These are phyloP conservation scores for Lysandra bellargus DNA, from an alignment of 2,888 invertebrate species.

Conservation along the genomic window DNA sequence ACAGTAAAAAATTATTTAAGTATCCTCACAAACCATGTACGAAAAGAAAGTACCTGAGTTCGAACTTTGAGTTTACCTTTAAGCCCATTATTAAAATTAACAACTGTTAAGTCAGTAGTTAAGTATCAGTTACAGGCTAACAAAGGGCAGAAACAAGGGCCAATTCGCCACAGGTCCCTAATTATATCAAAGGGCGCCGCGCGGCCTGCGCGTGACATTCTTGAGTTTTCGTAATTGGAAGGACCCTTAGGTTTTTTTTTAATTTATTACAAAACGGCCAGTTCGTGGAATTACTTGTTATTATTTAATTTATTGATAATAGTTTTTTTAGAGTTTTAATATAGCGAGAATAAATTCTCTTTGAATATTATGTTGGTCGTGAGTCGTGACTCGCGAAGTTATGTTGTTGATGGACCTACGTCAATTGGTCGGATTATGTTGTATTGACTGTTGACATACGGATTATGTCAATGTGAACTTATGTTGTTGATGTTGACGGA, in stretches of 20 bases:
- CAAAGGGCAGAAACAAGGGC: slow-evolving; percentile 14
- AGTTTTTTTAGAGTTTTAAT: neutral
- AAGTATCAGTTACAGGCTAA: slow-evolving; percentile 5
- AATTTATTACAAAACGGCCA: neutral
- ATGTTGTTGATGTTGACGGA: too few species aligned
- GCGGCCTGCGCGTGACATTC: slow-evolving; percentile 39
- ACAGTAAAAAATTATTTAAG: too few species aligned
- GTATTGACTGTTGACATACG: too few species aligned
- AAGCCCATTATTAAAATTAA: too few species aligned
- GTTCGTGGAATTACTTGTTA: slow-evolving; percentile 1
- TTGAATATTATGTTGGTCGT: neutral
- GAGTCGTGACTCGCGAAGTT: neutral
- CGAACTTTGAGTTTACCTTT: too few species aligned
- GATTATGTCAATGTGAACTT: too few species aligned
- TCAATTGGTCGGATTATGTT: too few species aligned
- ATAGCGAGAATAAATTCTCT: neutral
- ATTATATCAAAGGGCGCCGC: slow-evolving; percentile 52
- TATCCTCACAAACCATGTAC: too few species aligned
- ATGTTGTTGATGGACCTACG: too few species aligned
- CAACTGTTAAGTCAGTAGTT: neutral
- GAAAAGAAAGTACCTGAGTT: too few species aligned
- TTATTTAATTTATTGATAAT: slow-evolving; percentile 14
- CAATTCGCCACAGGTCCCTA: slow-evolving; percentile 36
- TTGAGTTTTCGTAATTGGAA: slow-evolving; percentile 42
- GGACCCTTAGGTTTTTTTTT: slow-evolving; percentile 37